Conservation (phyloP, 1,140 invertebrate species). For the Agraylea sexmaculata region DNA sequence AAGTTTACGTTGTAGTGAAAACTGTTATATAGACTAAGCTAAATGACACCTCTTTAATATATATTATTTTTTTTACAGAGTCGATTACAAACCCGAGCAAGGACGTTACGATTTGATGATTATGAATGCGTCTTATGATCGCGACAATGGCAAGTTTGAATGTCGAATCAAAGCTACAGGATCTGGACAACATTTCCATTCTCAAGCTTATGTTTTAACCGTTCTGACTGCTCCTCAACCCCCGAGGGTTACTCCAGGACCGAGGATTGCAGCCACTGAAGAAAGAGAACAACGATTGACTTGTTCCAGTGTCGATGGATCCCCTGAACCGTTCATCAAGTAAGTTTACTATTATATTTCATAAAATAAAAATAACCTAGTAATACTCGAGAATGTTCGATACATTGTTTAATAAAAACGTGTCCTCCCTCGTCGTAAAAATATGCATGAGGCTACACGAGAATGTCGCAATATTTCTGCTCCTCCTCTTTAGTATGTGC, state of each 20-base stretch:
- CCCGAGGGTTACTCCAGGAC: conserved; percentile 60
- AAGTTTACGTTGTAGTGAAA: neutral
- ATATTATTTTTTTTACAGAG: conserved; percentile 38
- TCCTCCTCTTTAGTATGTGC: too few species aligned
- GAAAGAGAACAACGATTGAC: conserved; percentile 62
- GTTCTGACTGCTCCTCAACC: conserved; percentile 73
- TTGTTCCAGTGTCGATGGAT: conserved; percentile 76
- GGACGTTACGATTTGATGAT: conserved; percentile 83
- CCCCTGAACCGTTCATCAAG: conserved; percentile 74
- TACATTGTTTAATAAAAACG: too few species aligned
- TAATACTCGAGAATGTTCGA: too few species aligned
- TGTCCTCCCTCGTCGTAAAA: too few species aligned
- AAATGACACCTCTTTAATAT: neutral
- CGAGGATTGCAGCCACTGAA: conserved; percentile 62
- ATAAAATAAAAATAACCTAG: too few species aligned
- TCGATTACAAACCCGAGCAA: conserved; percentile 61
- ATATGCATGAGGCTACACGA: too few species aligned
- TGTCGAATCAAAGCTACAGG: conserved; percentile 77
- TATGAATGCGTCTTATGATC: conserved; percentile 72
- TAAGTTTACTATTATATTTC: too few species aligned
- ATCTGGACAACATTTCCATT: conserved; percentile 70
- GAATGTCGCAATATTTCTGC: too few species aligned
- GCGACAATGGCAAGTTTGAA: conserved; percentile 85
- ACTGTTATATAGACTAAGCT: neutral
- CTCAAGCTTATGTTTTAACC: conserved; percentile 70